Conservation (phyloP, 2,888 invertebrate genomes). For the Apodemia mormo region DNA sequence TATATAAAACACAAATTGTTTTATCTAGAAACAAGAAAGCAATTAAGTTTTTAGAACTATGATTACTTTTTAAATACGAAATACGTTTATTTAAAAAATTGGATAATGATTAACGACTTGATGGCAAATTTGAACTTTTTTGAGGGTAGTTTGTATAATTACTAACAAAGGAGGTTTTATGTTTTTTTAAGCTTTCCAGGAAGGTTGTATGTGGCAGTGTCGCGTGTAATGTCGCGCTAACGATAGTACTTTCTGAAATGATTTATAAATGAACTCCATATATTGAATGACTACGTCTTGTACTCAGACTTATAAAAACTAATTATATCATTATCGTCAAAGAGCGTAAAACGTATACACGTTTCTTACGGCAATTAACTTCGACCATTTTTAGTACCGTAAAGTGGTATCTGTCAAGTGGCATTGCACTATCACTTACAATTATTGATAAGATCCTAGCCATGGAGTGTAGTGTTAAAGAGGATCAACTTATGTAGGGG, state of each 20-base stretch:
- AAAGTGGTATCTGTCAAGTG: too few species aligned
- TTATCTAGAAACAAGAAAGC: constrained; percentile 15
- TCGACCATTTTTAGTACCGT: too few species aligned
- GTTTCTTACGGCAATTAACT: too few species aligned
- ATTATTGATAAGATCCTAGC: too few species aligned
- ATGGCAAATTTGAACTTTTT: background rate
- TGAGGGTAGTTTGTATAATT: constrained; percentile 4
- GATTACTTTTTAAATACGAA: constrained; percentile 12
- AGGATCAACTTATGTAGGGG: too few species aligned
- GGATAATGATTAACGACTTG: constrained; percentile 2
- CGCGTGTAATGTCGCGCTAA: background rate
- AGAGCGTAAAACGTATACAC: too few species aligned
- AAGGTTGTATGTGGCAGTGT: background rate
- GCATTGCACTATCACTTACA: too few species aligned
- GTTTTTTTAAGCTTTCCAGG: background rate
- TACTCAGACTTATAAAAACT: too few species aligned
- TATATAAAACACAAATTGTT: constrained; percentile 18
- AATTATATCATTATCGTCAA: too few species aligned
- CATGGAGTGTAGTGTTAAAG: too few species aligned
- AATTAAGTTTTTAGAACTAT: constrained; percentile 9
- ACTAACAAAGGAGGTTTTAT: background rate
- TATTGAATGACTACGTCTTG: too few species aligned
- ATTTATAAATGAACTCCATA: too few species aligned
- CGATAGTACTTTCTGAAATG: background rate
- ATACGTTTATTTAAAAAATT: constrained; percentile 10